Evolutionary conservation across 2,888 invertebrate genomes (phyloP), one percentile per base, ranked within the genome.

Genomic region (Furcula furcula): DNA sequence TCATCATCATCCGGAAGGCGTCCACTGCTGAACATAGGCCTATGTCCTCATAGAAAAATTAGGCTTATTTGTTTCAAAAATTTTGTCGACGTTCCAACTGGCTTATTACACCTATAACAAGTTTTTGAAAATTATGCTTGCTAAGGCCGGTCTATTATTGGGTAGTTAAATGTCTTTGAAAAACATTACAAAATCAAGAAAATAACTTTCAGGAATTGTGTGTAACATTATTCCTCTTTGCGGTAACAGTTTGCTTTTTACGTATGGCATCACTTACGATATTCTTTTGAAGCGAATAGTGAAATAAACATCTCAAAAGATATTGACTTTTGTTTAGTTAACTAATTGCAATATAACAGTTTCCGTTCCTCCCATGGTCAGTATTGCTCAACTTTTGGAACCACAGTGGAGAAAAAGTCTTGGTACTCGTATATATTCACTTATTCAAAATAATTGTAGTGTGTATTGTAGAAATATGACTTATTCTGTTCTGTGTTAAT

Each of bases 321-420:
- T 40, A 34, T 53, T 38, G 29, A 39, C 33, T 37, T n/a, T 47
- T 55, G 47, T 51, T 55, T 51, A 25, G 40, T 32, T 54, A 44
- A 28, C 43, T 54, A 54, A 54, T 53, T 54, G 30, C 32, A 28
- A 36, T 34, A 40, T 19, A 30, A 32, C 31, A 29, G 35, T 35
- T 41, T 29, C 31, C 36, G 34, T 27, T 45, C 30, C 26, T 32
- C 26, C 10, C 23, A 18, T 7, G 11, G 1, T 6, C 7, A 1
- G 15, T n/a, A 15, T 15, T 14, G 7, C 4, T 14, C 7, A 14
- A 12, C 23, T 23, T 19, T 3, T 12, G n/a, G n/a, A n/a, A n/a
- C n/a, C n/a, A n/a, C n/a, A n/a, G n/a, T n/a, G n/a, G n/a, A n/a
- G n/a, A n/a, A n/a, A n/a, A n/a, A n/a, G n/a, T n/a, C n/a, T n/a